These are phyloP conservation scores for Tupaia tana DNA, from an alignment of 2,113 vertebrate species.

Conservation along the genomic window DNA sequence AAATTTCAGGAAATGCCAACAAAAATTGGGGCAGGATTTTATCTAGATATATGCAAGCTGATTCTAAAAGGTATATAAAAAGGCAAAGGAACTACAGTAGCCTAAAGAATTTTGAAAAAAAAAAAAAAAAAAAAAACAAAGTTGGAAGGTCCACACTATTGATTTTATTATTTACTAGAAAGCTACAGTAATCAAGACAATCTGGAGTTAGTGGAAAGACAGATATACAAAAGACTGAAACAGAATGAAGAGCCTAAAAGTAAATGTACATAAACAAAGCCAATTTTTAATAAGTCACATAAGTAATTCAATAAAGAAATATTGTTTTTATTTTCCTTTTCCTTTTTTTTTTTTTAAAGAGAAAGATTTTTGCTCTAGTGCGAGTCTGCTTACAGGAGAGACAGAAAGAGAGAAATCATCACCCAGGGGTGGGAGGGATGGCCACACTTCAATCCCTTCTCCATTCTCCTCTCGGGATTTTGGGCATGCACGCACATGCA, in stretches of 20 bases:
- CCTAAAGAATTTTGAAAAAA: slow-evolving; percentile 6
- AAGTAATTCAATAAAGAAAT: not conserved
- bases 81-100: not conserved
- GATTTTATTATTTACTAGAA: not conserved
- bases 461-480: too few species aligned
- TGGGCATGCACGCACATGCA: too few species aligned
- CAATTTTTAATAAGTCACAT: not conserved
- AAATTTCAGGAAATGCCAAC: not conserved
- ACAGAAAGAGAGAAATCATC: too few species aligned
- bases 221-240: not conserved
- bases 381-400: too few species aligned
- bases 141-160: not conserved
- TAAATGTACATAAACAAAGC: not conserved
- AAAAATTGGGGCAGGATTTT: not conserved
- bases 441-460: too few species aligned
- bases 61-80: not conserved
- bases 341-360: too few species aligned
- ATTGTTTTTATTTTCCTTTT: not conserved
- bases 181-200: not conserved
- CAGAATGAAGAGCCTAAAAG: not conserved
- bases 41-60: not conserved
- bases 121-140: too few species aligned
- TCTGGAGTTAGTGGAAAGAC: not conserved
- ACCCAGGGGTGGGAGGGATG: too few species aligned
- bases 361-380: too few species aligned